phyloP scores from a whole-genome alignment of 2,113 vertebrate species.

The Hypocryptadius cinnamomeus region DNA sequence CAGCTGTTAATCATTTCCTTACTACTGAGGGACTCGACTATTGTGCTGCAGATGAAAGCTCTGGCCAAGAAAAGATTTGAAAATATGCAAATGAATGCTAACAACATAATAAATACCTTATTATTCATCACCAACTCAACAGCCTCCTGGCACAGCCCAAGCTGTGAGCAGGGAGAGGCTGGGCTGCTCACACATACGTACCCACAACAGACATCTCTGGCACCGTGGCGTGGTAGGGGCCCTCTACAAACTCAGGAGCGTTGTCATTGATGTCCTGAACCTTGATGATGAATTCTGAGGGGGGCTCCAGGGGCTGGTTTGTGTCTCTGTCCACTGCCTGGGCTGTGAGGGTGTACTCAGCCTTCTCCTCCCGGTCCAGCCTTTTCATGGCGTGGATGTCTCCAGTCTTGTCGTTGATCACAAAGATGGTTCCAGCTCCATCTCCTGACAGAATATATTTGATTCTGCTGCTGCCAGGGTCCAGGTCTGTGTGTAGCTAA shows the following conservation, averaged over 20 bases:
- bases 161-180: not conserved
- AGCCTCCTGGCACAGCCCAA: not conserved
- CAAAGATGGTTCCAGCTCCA: conserved; percentile 96
- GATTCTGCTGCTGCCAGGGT: conserved; percentile 87
- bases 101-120: conserved; percentile 58
- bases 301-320: conserved; percentile 88
- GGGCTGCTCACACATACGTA: conserved; percentile 65
- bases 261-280: conserved; percentile 99
- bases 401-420: conserved; percentile 94
- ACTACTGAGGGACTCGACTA: conserved; percentile 36
- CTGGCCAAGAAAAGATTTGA: conserved; percentile 50
- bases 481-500: conserved; percentile 95
- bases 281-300: conserved; percentile 98
- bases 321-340: conserved; percentile 91
- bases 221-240: conserved; percentile 88
- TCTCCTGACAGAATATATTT: conserved; percentile 94
- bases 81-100: conserved; percentile 65
- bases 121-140: not conserved
- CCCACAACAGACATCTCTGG: conserved; percentile 96
- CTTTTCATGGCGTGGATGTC: conserved; percentile 99
- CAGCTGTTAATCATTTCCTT: conserved; percentile 50
- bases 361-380: conserved; percentile 97
- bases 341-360: conserved; percentile 93
- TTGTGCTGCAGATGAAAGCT: conserved; percentile 33
- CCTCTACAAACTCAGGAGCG: conserved; percentile 88